Evolutionary conservation across 1,140 invertebrate species (phyloP).

Genomic region (Calliopsis andreniformis): DNA sequence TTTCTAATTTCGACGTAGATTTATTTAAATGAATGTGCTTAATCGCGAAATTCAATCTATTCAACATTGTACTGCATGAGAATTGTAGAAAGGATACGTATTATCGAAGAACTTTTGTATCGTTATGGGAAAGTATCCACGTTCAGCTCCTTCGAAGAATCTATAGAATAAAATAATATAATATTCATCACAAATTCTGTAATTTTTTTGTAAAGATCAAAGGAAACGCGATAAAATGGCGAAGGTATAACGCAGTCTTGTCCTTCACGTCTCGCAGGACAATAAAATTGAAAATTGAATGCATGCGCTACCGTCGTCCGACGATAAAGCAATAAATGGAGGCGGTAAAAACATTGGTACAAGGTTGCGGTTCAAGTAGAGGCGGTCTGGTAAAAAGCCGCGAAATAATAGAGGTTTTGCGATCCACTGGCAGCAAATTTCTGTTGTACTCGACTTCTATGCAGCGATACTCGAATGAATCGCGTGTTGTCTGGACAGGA

Average conservation of each 20-base stretch:
- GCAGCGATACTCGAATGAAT: background rate
- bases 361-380: conserved; percentile 30
- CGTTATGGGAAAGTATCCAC: too few relatives aligned
- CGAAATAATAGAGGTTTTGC: conserved; percentile 23
- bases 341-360: conserved; percentile 4
- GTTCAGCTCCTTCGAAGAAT: too few relatives aligned
- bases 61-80: too few relatives aligned
- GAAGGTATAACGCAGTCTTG: background rate
- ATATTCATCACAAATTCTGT: too few relatives aligned
- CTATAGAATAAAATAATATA: too few relatives aligned
- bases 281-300: conserved; percentile 38
- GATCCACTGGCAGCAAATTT: conserved; percentile 29
- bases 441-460: background rate
- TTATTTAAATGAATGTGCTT: too few relatives aligned
- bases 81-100: too few relatives aligned
- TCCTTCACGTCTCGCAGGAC: background rate
- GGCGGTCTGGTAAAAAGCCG: background rate
- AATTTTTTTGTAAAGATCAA: background rate
- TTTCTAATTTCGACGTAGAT: too few relatives aligned
- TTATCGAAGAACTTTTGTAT: too few relatives aligned
- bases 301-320: background rate
- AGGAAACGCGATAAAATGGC: conserved; percentile 4
- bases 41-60: too few relatives aligned
- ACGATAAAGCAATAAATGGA: background rate
- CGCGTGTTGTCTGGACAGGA: conserved; percentile 25